These are phyloP conservation scores for Saccopteryx bilineata DNA, from an alignment of 2,113 vertebrate species.

Conservation along the genomic window DNA sequence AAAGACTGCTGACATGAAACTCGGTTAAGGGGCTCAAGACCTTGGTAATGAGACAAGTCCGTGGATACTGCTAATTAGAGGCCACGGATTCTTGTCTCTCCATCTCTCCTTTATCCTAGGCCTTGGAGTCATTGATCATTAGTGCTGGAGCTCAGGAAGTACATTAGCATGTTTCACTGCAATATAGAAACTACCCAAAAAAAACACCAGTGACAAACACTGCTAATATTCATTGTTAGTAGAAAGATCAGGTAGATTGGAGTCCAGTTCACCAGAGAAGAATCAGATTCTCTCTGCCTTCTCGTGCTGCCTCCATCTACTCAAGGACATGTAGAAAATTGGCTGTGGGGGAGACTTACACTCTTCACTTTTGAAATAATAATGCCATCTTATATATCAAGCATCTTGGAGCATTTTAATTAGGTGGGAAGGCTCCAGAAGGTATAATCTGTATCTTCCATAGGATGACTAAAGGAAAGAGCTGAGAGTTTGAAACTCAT, in stretches of 20 bases:
- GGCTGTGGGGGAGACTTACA: not conserved
- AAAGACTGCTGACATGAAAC: not conserved
- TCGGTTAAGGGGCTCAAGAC: not conserved
- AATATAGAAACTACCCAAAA: not conserved
- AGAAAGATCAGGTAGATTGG: not conserved
- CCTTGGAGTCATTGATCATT: not conserved
- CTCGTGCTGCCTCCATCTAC: not conserved
- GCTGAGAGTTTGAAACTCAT: slow-evolving; percentile 34
- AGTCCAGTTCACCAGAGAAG: not conserved
- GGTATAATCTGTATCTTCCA: not conserved
- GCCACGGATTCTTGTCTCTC: not conserved
- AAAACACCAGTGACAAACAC: not conserved
- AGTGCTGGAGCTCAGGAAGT: slow-evolving; percentile 6
- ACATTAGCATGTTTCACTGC: not conserved
- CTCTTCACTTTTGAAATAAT: slow-evolving; percentile 40
- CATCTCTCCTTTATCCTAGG: not conserved
- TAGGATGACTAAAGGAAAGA: slow-evolving; percentile 29
- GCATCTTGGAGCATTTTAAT: slow-evolving; percentile 26
- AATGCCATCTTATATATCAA: not conserved
- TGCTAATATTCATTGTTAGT: not conserved
- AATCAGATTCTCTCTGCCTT: not conserved
- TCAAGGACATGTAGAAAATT: not conserved
- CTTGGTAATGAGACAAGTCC: not conserved
- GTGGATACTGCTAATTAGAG: not conserved
- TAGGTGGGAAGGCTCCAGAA: slow-evolving; percentile 16